Conservation (phyloP, 2,888 invertebrate species). For the Drosophila neutralis region DNA sequence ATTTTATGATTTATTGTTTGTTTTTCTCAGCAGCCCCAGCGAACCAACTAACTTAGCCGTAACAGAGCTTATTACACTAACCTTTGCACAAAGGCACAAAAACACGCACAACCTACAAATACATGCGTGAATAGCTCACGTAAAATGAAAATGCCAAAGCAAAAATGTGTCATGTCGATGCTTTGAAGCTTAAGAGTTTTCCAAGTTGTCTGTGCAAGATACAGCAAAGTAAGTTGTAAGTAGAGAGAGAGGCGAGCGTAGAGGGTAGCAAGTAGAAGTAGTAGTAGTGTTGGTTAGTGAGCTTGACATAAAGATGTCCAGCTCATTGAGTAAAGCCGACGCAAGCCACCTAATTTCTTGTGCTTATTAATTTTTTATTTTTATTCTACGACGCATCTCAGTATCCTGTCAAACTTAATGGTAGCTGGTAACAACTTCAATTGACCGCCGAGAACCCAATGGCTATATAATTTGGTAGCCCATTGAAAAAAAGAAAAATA, state of each 20-base stretch:
- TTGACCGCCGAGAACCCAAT: background rate
- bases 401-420: conserved; percentile 7
- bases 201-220: conserved; percentile 12
- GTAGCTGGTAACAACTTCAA: conserved; percentile 1
- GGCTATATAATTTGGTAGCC: background rate
- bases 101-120: background rate
- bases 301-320: conserved; percentile 42
- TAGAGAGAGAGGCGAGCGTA: background rate
- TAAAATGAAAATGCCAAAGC: conserved; percentile 26
- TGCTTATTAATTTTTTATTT: conserved; percentile 44
- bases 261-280: background rate
- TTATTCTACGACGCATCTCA: background rate
- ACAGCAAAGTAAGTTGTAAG: conserved; percentile 1
- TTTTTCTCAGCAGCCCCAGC: conserved; percentile 49
- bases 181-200: conserved; percentile 25
- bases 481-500: background rate
- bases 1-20: conserved; percentile 78
- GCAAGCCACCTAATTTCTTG: conserved; percentile 42
- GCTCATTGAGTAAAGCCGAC: conserved; percentile 49
- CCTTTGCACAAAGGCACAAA: conserved; percentile 52
- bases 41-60: conserved; percentile 49
- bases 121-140: background rate
- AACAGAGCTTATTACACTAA: conserved; percentile 67
- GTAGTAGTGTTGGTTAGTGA: background rate
- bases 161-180: conserved; percentile 39